Percentiles rank a stretch among this genome's conserved stretches.
These are phyloP conservation scores for Iguana delicatissima DNA, from an alignment of 2,797 vertebrate genomes.

Conservation along the genomic window DNA sequence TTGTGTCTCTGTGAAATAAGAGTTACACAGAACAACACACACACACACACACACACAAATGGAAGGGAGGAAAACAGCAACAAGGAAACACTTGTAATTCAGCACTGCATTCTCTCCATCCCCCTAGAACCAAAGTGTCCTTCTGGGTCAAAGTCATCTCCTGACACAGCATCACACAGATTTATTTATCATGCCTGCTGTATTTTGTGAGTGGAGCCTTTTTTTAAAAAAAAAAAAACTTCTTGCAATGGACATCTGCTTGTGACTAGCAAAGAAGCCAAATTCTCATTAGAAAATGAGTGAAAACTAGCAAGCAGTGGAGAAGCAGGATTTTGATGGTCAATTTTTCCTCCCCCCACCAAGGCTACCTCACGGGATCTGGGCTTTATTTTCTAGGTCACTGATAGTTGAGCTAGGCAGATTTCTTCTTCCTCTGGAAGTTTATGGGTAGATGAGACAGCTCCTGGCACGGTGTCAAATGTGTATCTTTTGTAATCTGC, in stretches of 20 bases:
- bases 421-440: background rate
- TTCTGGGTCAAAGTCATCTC: background rate
- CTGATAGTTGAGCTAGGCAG: slow-evolving; percentile 11
- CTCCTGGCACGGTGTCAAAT: background rate
- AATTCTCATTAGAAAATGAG: background rate
- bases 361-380: background rate
- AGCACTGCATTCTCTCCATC: background rate
- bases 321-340: background rate
- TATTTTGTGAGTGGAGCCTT: background rate
- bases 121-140: background rate
- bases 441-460: slow-evolving; percentile 4
- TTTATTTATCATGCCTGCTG: background rate
- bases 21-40: background rate
- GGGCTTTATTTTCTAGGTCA: slow-evolving; percentile 34
- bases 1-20: background rate
- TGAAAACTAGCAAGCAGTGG: no score
- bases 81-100: background rate
- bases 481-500: slow-evolving; percentile 1
- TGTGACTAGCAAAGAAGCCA: background rate
- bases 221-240: background rate
- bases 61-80: background rate
- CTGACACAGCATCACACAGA: background rate
- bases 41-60: no score
- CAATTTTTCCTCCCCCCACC: background rate
- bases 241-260: no score